Base-by-base conservation (phyloP, 30 jellyfish, hydroid and myxozoan species). In the Chironex yamaguchii region DNA sequence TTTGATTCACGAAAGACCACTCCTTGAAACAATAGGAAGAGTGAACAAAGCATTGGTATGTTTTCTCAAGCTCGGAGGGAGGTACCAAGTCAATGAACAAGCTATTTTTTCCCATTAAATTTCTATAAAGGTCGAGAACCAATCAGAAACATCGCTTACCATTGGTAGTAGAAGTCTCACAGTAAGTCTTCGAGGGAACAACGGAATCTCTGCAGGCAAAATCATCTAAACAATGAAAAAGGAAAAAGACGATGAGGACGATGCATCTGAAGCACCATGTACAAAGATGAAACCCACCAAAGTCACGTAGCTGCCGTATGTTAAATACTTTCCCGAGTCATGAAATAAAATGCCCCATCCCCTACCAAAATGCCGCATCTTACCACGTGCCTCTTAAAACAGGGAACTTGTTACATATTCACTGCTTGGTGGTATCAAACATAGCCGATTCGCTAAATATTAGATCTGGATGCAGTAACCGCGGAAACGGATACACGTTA, bases 191-290 rank as follows among this genome's bases (percentile, higher is more conserved):
- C 82, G 73, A 82, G 33, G 99, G 99, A 2, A 95, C 99, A 54
- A 95, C 99, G 3, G 99, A 95, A 78, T 95, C 99, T 54, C 93
- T 22, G 53, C 92, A 83, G 66, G 52, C 62, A 92, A 78, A 84
- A 87, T 69, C 88, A 74, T 20, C 58, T 42, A 17, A 42, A 42
- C 9, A 9, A 42, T 6, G 17, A 42, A 17, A 21, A 62, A 52
- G 2, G 88, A 17, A 17, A 84, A n/a, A 24, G 92, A 29, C 26
- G 92, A 53, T 14, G 92, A 35, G n/a, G n/a, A n/a, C n/a, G n/a
- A n/a, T n/a, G n/a, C n/a, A n/a, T n/a, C n/a, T n/a, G n/a, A n/a
- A n/a, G n/a, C n/a, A n/a, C n/a, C n/a, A n/a, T n/a, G n/a, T n/a
- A n/a, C n/a, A n/a, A n/a, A n/a, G n/a, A n/a, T n/a, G n/a, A n/a